Evolutionary conservation across 37 sponge, comb jelly and placozoan species (phyloP).

Genomic region (Petrosia ficiformis): DNA sequence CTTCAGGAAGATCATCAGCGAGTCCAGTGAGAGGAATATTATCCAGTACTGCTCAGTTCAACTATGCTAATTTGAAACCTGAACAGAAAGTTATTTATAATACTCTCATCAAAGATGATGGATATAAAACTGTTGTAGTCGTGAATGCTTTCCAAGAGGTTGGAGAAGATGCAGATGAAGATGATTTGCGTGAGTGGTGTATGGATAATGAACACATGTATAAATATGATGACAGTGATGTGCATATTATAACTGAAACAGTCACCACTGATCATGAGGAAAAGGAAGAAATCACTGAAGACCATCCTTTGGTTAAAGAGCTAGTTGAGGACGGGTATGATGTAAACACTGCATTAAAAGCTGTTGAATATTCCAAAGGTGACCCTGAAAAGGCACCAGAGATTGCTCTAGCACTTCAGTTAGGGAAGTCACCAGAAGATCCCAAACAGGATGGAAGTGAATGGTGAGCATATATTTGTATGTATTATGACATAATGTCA

Average conservation of each 20-base stretch:
- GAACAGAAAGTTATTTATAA: neutral
- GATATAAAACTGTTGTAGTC: neutral
- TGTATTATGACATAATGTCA: no score
- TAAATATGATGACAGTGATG: constrained; percentile 4
- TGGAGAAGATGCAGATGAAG: neutral
- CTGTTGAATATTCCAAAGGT: constrained; percentile 3
- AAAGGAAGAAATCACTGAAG: neutral
- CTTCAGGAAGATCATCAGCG: neutral
- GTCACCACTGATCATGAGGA: neutral
- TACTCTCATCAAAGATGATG: neutral
- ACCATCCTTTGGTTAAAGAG: constrained; percentile 25
- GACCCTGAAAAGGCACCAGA: constrained; percentile 4
- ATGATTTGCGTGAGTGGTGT: constrained; percentile 39
- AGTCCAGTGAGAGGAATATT: neutral
- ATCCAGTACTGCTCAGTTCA: neutral
- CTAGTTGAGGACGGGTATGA: constrained; percentile 16
- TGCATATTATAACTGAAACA: neutral
- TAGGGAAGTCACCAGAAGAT: neutral
- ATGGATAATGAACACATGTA: constrained; percentile 15
- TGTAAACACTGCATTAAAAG: constrained; percentile 26
- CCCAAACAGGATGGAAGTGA: neutral
- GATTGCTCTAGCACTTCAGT: neutral
- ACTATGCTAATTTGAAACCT: neutral
- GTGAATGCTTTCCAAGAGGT: neutral
- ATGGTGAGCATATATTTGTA: no score